phyloP scores from a whole-genome alignment of 2,797 vertebrate species.

The Adrianichthys oophorus region DNA sequence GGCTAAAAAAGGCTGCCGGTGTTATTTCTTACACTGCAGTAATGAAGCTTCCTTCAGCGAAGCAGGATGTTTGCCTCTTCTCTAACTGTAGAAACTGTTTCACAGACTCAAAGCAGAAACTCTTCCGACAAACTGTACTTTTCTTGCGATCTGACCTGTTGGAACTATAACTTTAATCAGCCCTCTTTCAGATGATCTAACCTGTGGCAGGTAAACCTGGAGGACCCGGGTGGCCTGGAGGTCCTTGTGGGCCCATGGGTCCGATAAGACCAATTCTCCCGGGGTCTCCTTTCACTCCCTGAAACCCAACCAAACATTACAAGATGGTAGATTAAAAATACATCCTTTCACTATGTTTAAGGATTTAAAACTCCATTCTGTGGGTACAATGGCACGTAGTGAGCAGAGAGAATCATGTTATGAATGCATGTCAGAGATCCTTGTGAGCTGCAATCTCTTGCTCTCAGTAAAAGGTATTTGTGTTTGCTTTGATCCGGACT shows the following conservation, averaged over 20 bases:
- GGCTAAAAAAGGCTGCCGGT: constrained; percentile 61
- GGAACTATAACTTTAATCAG: too few species aligned
- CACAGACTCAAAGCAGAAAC: constrained; percentile 1
- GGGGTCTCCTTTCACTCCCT: constrained; percentile 91
- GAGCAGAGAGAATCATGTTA: neutral
- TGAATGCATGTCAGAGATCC: neutral
- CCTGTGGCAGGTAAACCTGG: constrained; percentile 88
- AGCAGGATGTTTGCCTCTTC: constrained; percentile 16
- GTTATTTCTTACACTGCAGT: constrained; percentile 43
- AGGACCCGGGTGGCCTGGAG: constrained; percentile 87
- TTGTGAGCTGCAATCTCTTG: neutral
- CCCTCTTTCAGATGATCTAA: constrained; percentile 37
- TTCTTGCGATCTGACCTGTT: too few species aligned
- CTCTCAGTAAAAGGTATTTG: neutral
- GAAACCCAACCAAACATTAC: constrained; percentile 29
- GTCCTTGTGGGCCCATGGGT: constrained; percentile 88
- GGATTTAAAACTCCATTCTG: neutral
- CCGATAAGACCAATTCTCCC: constrained; percentile 84
- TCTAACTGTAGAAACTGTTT: constrained; percentile 17
- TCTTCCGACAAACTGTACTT: too few species aligned
- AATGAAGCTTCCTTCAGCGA: constrained; percentile 42
- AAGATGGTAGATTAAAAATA: neutral
- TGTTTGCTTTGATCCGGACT: neutral
- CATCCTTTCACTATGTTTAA: constrained; percentile 1
- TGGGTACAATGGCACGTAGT: neutral